Base-by-base conservation (phyloP, 2,113 vertebrate genomes). In the Sarotherodon lohbergeri region DNA sequence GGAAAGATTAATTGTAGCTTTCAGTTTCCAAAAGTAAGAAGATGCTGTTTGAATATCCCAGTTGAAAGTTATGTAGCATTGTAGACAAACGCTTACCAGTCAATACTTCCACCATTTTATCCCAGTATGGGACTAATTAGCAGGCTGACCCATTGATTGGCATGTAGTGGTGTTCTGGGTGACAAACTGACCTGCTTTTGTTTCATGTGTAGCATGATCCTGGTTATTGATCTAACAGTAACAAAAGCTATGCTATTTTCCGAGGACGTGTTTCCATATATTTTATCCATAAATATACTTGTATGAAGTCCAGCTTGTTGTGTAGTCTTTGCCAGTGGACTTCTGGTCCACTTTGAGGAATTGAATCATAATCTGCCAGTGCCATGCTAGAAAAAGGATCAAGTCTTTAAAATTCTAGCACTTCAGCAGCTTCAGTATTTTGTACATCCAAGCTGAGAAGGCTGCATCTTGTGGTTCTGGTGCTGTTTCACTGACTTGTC, bases 71-170 rank as follows among this genome's bases (percentile, higher is more conserved):
- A 24, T 16, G 32, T 46, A 41, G 13, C 57, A 80, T 55, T 81
- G 34, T 52, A 80, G 63, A 14, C 83, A 83, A 86, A 81, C 24
- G 4, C 16, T 86, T 63, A 78, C 79, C 50, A 12, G 85, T 92
- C 92, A 78, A 90, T 90, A 66, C 54, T 78, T 50, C 34, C 56
- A 24, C 79, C 59, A 46, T 29, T 43, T 82, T 46, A n/a, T 90
- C 71, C 71, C 73, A 50, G 78, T 83, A 29, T 22, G 46, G 50
- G 8, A 5, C 86, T 73, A 80, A 90, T 83, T 86, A 89, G 61
- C 68, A 71, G 19, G 12, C 55, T 82, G 73, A 7, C 87, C 89
- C 76, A 90, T 92, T 87, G 91, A 92, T 61, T 61, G 6, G 54
- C 17, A 63, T 54, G 4, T 46, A 24, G 79, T 41, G 9, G 50